These are phyloP conservation scores for Hipposideros larvatus DNA, from an alignment of 2,797 vertebrate genomes.

Conservation along the genomic window DNA sequence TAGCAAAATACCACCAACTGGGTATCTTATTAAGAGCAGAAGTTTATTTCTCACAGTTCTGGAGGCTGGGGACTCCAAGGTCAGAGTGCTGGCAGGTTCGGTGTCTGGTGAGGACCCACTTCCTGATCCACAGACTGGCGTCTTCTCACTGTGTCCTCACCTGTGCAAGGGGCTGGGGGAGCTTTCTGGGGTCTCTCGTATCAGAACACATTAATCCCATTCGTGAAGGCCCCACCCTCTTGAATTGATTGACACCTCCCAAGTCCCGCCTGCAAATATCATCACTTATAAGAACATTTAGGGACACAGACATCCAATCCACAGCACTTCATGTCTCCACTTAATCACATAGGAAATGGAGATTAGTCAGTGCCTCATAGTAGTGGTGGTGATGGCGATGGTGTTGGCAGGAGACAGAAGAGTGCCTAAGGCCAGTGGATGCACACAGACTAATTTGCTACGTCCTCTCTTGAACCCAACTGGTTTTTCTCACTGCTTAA, in stretches of 20 bases:
- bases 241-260: background rate
- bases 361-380: background rate
- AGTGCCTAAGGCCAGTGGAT: background rate
- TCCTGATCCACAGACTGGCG: background rate
- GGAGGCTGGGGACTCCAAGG: background rate
- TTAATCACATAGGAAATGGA: background rate
- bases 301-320: background rate
- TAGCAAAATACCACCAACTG: background rate
- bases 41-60: background rate
- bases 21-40: background rate
- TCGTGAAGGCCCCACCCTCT: background rate
- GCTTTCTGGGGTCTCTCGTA: background rate
- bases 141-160: background rate
- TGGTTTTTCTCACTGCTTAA: background rate
- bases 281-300: background rate
- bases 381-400: no score
- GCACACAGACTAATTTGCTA: background rate
- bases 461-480: background rate
- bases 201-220: no score
- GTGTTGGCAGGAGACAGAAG: background rate
- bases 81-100: background rate
- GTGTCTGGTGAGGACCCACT: background rate
- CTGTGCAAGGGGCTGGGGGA: background rate
- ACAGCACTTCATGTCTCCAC: background rate
- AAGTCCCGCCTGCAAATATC: background rate